Evolutionary conservation across 2,113 vertebrate species (phyloP).

Genomic region (Grantiella picta): DNA sequence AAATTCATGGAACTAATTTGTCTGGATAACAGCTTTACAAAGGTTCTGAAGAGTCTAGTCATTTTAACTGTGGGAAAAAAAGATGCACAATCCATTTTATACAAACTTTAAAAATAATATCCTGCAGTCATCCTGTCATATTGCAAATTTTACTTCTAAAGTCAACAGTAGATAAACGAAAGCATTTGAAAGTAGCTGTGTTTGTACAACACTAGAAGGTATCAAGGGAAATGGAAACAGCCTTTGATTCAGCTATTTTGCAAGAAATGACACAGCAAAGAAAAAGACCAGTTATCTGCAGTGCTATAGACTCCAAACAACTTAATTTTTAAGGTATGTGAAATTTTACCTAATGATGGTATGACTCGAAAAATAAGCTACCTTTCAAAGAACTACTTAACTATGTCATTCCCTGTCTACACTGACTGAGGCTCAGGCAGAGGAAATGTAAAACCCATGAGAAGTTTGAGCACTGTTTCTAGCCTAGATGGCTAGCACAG

Average conservation of each 20-base stretch:
- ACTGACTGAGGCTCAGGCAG: neutral
- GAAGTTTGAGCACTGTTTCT: neutral
- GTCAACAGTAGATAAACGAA: slow-evolving; percentile 24
- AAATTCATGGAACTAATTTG: slow-evolving; percentile 74
- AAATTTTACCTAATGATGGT: neutral
- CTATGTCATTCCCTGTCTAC: neutral
- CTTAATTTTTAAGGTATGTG: neutral
- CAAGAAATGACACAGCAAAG: neutral
- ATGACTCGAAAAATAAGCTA: neutral
- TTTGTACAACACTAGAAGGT: slow-evolving; percentile 4
- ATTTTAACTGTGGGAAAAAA: slow-evolving; percentile 65
- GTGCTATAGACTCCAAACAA: neutral
- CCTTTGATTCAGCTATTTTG: neutral
- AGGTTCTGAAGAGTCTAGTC: slow-evolving; percentile 69
- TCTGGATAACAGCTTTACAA: slow-evolving; percentile 69
- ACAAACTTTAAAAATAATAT: slow-evolving; percentile 31
- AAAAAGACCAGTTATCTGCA: neutral
- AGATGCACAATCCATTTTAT: slow-evolving; percentile 7
- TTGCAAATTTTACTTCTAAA: slow-evolving; percentile 10
- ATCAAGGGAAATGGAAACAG: neutral
- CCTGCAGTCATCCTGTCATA: slow-evolving; percentile 15
- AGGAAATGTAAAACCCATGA: neutral
- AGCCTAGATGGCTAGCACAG: neutral
- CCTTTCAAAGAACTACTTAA: neutral
- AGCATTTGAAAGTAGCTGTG: neutral